Base-by-base conservation (phyloP, 2,888 invertebrate genomes). In the Melinaea marsaeus region DNA sequence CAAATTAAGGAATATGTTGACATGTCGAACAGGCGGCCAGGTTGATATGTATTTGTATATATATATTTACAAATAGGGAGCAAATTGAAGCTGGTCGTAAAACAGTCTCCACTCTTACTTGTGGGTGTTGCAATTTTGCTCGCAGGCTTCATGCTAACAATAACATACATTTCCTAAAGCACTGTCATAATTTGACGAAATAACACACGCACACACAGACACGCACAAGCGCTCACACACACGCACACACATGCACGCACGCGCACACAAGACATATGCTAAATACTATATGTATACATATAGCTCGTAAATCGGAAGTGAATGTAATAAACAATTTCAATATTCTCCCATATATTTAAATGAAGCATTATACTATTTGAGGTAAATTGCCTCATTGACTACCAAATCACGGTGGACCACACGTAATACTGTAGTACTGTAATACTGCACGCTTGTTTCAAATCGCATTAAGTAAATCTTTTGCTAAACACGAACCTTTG, bases 51-150 rank as follows among this genome's bases (percentile, higher is more conserved):
- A 2, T 37, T 9, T 42, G 9, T 42, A 42, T 7, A 42, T 42
- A 42, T 42, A 6, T 42, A 7, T 42, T 42, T 11, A 42, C 42
- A 42, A 9, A 42, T 42, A 9, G 7, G 9, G 42, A 42, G 11
- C 9, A 42, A 42, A 42, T 42, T 42, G 42, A 9, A 42, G 7
- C 42, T 42, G 7, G 9, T 0, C 9, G 11, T 51, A 51, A 51
- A 51, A 51, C 32, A 32, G 32, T 32, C 32, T 51, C 7, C 75
- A 71, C 75, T 74, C 75, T 72, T 79, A 78, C 77, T 79, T 78
- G 78, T 80, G 74, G 78, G 82, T 85, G 85, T 82, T 83, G 81
- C 81, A 77, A 83, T 79, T 78, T 74, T 74, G 78, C 82, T 85
- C 74, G 69, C 67, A 74, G 81, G 81, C 74, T 68, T 63, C 65